These are phyloP conservation scores for Philaethria dido DNA, from an alignment of 2,888 invertebrate genomes.

Conservation along the genomic window DNA sequence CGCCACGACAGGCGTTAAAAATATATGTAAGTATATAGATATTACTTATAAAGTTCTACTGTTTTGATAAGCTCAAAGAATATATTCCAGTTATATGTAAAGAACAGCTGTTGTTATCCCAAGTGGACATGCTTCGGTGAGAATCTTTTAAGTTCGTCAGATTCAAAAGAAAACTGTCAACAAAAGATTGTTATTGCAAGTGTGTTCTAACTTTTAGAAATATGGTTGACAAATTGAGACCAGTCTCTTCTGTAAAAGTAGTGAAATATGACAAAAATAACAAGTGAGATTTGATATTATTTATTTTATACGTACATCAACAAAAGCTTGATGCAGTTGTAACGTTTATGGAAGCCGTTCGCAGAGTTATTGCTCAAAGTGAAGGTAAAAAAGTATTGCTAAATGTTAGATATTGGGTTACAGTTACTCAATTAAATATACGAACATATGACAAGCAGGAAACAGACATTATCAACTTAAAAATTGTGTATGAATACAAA, in stretches of 20 bases:
- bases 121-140: constrained; percentile 64
- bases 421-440: no score
- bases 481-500: no score
- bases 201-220: constrained; percentile 71
- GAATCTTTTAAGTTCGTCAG: constrained; percentile 76
- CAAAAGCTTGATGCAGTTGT: background rate
- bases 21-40: background rate
- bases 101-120: constrained; percentile 69
- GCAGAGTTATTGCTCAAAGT: background rate
- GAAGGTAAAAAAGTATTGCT: no score
- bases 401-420: no score
- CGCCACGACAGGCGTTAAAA: no score
- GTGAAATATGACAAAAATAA: constrained; percentile 19
- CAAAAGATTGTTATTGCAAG: constrained; percentile 76
- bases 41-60: background rate
- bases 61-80: constrained; percentile 18
- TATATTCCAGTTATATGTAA: constrained; percentile 11
- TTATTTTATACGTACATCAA: no score
- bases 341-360: no score
- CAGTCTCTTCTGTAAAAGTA: constrained; percentile 41
- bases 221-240: constrained; percentile 68
- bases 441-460: no score
- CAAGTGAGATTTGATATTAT: background rate
- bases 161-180: constrained; percentile 71
- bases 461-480: no score